Conservation (phyloP, 2,888 invertebrate species). For the Lamellibrachia satsuma region DNA sequence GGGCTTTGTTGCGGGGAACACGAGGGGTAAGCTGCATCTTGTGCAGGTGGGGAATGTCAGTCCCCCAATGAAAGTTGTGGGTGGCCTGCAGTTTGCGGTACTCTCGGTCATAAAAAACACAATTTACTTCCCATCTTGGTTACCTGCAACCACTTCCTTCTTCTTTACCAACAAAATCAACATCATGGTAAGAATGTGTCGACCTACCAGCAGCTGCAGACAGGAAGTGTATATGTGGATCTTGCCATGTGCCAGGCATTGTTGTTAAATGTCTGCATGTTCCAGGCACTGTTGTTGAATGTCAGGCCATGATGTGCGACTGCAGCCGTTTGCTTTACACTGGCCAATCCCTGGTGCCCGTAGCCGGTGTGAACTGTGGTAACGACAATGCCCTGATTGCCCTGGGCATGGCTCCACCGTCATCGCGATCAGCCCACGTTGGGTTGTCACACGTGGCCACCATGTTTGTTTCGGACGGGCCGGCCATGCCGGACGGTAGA, state of each 20-base stretch:
- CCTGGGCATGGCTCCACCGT: not conserved
- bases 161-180: not conserved
- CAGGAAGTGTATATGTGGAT: not conserved
- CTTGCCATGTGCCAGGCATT: not conserved
- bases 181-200: not conserved
- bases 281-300: no score
- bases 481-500: no score
- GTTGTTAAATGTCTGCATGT: not conserved
- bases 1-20: no score
- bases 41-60: no score
- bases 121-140: slow-evolving; percentile 18
- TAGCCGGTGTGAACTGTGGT: no score
- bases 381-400: not conserved
- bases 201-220: not conserved
- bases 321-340: no score
- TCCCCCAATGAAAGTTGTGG: no score
- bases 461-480: not conserved
- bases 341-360: no score
- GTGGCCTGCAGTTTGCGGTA: no score
- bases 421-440: not conserved
- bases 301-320: no score
- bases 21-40: no score
- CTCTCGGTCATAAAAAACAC: not conserved
- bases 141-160: not conserved
- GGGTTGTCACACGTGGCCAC: not conserved